A percentile compares a stretch with the other conserved stretches of the same genome.
Conservation (phyloP, 2,888 invertebrate species). For the Ophion costatus region DNA sequence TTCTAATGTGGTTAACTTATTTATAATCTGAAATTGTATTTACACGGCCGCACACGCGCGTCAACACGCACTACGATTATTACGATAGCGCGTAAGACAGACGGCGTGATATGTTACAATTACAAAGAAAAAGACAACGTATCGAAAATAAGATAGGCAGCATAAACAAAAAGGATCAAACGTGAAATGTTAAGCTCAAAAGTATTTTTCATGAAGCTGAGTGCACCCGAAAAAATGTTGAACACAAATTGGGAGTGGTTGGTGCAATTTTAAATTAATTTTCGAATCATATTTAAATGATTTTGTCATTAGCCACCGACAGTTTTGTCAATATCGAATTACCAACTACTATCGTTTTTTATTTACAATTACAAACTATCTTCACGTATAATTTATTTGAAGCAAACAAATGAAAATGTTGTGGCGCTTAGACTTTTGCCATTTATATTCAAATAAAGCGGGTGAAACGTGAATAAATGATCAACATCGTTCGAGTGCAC, state of each 20-base stretch:
- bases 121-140: conserved; percentile 43
- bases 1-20: background rate
- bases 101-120: conserved; percentile 41
- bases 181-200: conserved; percentile 41
- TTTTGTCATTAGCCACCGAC: background rate
- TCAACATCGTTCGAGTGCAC: conserved; percentile 62
- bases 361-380: background rate
- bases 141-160: conserved; percentile 52
- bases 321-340: background rate
- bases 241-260: background rate
- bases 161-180: conserved; percentile 52
- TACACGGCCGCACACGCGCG: conserved; percentile 81
- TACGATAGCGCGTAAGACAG: conserved; percentile 60
- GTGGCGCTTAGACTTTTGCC: background rate
- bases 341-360: background rate
- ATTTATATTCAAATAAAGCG: background rate
- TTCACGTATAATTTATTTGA: background rate
- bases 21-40: conserved; percentile 68
- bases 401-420: background rate
- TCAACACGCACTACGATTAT: conserved; percentile 77
- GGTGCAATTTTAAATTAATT: background rate
- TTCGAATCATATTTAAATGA: background rate
- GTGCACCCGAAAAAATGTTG: conserved; percentile 43
- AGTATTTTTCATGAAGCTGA: conserved; percentile 13
- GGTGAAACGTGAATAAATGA: conserved; percentile 62